phyloP scores from a whole-genome alignment of 2,113 vertebrate genomes.

The Psittacara wagleri region DNA sequence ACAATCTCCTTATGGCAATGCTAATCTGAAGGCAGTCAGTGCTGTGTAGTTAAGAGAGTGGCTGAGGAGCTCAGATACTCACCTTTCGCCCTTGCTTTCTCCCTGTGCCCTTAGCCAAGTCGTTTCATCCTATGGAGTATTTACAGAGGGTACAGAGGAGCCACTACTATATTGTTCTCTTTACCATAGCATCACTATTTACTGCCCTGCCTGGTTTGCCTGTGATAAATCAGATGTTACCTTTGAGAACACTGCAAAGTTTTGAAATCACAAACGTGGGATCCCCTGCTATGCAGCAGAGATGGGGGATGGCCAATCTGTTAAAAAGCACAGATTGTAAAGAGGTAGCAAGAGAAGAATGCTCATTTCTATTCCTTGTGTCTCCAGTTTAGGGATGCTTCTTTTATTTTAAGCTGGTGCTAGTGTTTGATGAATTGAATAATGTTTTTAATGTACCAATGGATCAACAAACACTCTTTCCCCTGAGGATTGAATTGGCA shows the following conservation, averaged over 20 bases:
- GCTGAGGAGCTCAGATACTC: neutral
- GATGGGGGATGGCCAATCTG: neutral
- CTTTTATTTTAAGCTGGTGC: neutral
- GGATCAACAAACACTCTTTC: neutral
- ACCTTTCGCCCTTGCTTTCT: neutral
- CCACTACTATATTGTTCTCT: accelerated
- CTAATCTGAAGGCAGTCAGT: neutral
- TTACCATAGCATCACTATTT: neutral
- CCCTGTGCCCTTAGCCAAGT: neutral
- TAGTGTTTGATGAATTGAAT: neutral
- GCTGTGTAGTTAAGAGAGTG: neutral
- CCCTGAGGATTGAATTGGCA: neutral
- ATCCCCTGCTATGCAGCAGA: neutral
- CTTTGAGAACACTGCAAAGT: accelerated
- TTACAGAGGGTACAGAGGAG: neutral
- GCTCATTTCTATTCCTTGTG: accelerated
- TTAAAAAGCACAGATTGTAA: accelerated
- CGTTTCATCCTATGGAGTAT: neutral
- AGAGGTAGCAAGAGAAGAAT: neutral
- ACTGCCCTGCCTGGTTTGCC: neutral
- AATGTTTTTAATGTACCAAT: neutral
- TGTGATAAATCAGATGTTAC: neutral
- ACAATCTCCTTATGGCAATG: neutral
- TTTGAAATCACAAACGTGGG: neutral
- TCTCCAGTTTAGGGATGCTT: neutral